Percentiles rank a stretch among this genome's conserved stretches.
These are phyloP conservation scores for Macrophya annulata DNA, from an alignment of 2,888 invertebrate genomes.

Conservation along the genomic window DNA sequence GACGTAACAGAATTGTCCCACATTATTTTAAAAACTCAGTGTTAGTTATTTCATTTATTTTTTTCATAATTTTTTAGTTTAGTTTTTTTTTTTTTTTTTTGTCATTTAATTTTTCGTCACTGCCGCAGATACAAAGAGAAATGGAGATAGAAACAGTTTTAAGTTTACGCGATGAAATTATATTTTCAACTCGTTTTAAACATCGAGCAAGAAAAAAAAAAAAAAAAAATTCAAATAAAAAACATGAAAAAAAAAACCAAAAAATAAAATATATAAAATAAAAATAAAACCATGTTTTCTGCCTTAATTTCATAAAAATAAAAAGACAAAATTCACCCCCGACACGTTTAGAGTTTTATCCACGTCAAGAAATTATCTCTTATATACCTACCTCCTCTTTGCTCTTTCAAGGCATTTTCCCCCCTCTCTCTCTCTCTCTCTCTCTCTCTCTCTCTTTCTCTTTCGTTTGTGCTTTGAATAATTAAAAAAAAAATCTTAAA, in stretches of 20 bases:
- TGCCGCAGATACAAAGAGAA: background rate
- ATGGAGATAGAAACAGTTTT: background rate
- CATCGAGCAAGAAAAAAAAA: background rate
- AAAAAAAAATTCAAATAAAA: background rate
- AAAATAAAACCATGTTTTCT: background rate
- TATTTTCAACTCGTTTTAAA: background rate
- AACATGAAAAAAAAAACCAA: background rate
- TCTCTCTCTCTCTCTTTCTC: background rate
- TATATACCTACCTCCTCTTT: background rate
- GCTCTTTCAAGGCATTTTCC: background rate
- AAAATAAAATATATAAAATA: background rate
- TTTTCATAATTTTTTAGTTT: background rate
- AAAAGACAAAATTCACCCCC: background rate
- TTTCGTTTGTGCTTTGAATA: background rate
- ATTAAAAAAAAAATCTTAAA: conserved; percentile 12
- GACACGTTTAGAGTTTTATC: background rate
- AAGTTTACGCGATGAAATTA: conserved; percentile 2
- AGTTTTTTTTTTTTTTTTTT: background rate
- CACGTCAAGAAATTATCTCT: background rate
- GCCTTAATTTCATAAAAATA: background rate
- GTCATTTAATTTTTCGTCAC: background rate
- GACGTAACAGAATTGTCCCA: background rate
- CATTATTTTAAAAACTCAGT: conserved; percentile 7
- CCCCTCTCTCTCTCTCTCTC: background rate
- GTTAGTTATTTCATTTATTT: background rate